Evolutionary conservation across 2,888 invertebrate genomes (phyloP), one percentile per base, ranked within the genome.

Genomic region (Polydesmus complanatus): DNA sequence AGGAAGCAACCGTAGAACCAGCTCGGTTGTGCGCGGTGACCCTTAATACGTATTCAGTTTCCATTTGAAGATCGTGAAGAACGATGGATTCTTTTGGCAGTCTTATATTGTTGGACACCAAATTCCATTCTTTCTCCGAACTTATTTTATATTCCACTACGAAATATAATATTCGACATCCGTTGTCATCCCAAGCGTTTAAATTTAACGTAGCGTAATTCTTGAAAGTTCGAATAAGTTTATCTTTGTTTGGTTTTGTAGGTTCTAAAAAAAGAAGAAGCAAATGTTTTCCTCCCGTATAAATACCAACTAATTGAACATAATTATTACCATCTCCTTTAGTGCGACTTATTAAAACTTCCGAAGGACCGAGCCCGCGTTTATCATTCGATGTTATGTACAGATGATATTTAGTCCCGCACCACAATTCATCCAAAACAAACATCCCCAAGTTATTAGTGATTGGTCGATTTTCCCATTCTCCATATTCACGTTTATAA

Each of bases 151-250:
- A 89, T 75, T 93, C 92, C 57, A 95, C 89, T 65, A 93, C 92
- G 73, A 93, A 95, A 73, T 92, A 90, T 65, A 87, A 81, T 88
- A 95, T 93, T 21, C 92, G 89, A 73, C 95, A 95, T 63, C 94
- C 93, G 60, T 93, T 92, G 73, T 91, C 91, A 63, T 87, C 85
- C 94, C 95, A 96, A 65, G 92, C 86, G 70, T 84, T 87, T 67
- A 96, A 81, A 72, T 92, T 92, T 65, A 96, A 79, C 1, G 89
- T 89, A 57, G 94, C 89, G 67, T 90, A 92, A 65, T 90, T 91
- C n/a, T 90, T 86, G 26, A 91, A 91, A 1, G 90, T 88, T 72
- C 90, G 88, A 73, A 96, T 86, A 73, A 95, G 90, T 72, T 89
- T 84, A 2, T 86, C 84, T 61, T 92, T 91, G 73, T 88, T 86